Evolutionary conservation across 2,888 invertebrate genomes (phyloP), one percentile per base, ranked within the genome.

Genomic region (Cataglyphis livida): DNA sequence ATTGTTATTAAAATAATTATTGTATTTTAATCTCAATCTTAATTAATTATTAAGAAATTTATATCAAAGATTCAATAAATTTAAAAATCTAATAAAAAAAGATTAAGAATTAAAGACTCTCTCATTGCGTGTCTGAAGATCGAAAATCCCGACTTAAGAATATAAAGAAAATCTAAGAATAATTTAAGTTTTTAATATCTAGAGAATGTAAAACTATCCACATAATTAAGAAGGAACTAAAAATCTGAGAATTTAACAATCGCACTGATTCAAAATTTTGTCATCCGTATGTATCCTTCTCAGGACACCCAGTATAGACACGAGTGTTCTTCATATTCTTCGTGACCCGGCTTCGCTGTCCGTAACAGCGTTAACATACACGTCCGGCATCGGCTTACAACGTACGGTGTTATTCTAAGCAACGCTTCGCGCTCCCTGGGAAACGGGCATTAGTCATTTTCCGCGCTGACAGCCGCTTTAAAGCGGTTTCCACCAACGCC

Each of bases 361-460:
- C 35, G 48, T 65, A 79, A 61, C 81, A 62, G 66, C 79, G 51
- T 41, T 48, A 70, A 44, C 84, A 57, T 73, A 74, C 59, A 64
- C 64, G 64, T 62, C 59, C 74, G 73, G 83, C 76, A 75, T 81
- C 85, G 81, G 84, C 84, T 88, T 87, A 78, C 83, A 81, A 83
- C 66, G 70, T 84, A 75, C 83, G 74, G 83, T 87, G 89, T 89
- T 91, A 91, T 90, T 90, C 87, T 90, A 90, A 90, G 87, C 90
- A 81, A 86, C 83, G 84, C 82, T 82, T 57, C 41, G 66, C 38
- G 28, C 57, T 66, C 59, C 74, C 74, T 64, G 84, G 84, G 86
- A 89, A 86, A 85, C 87, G 81, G 82, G 88, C 90, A 92, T 91
- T 91, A 92, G 92, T 92, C 90, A 92, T 92, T 91, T 92, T 92